A percentile compares a stretch with the other conserved stretches of the same genome.
phyloP scores from a whole-genome alignment of 2,113 vertebrate genomes.

The Chaenocephalus aceratus region DNA sequence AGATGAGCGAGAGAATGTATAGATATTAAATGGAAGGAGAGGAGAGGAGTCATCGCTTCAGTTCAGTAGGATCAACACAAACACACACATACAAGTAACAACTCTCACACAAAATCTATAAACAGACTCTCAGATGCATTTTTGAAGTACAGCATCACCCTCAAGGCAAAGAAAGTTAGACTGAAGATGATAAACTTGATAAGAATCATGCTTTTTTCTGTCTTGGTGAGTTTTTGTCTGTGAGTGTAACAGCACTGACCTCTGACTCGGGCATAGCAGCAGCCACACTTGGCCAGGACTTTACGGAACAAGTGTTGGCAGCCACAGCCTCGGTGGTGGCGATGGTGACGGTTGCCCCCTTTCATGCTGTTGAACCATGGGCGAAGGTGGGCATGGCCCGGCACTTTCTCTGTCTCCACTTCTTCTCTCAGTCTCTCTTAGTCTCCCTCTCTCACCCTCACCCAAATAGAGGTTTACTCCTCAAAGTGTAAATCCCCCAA shows the following conservation, averaged over 20 bases:
- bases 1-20: neutral
- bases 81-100: neutral
- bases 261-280: constrained; percentile 92
- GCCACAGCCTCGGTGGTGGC: constrained; percentile 90
- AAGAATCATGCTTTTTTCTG: neutral
- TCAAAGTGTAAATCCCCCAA: constrained; percentile 75
- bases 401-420: constrained; percentile 47
- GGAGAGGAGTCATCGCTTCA: constrained; percentile 11
- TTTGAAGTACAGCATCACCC: neutral
- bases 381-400: constrained; percentile 87
- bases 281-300: constrained; percentile 94
- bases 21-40: constrained; percentile 4
- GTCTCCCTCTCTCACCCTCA: constrained; percentile 37
- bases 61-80: constrained; percentile 17
- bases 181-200: neutral
- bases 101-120: neutral
- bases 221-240: constrained; percentile 23
- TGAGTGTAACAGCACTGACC: constrained; percentile 84
- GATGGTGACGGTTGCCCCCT: constrained; percentile 86
- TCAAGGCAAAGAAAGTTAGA: constrained; percentile 1
- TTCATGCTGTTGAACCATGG: constrained; percentile 88
- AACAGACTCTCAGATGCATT: neutral
- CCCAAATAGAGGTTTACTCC: constrained; percentile 60
- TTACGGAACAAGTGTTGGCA: constrained; percentile 96
- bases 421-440: neutral